Evolutionary conservation across 2,888 invertebrate species (phyloP).

Genomic region (Drosophila mayaguana): DNA sequence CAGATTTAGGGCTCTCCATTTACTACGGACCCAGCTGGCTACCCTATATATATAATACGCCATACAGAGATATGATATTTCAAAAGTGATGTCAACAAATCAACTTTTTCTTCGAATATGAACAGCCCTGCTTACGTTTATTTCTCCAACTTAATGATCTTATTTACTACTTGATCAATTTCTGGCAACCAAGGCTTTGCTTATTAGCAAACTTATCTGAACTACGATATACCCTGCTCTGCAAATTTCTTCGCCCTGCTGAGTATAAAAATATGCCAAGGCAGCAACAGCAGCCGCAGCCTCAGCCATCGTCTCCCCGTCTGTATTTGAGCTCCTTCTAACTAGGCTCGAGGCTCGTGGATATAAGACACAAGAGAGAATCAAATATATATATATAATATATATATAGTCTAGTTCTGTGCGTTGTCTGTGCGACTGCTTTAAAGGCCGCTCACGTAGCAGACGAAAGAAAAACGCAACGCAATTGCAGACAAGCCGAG

Average conservation of each 20-base stretch:
- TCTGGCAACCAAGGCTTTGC: neutral
- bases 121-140: too few relatives aligned
- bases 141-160: neutral
- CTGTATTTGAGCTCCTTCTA: slow-evolving; percentile 53
- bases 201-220: neutral
- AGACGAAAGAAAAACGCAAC: slow-evolving; percentile 51
- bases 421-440: slow-evolving; percentile 40
- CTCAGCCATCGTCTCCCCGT: slow-evolving; percentile 11
- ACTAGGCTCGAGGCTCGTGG: slow-evolving; percentile 51
- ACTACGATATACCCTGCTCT: neutral
- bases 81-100: too few relatives aligned
- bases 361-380: slow-evolving; percentile 10
- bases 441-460: slow-evolving; percentile 69
- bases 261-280: slow-evolving; percentile 58
- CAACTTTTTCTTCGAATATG: too few relatives aligned
- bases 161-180: too few relatives aligned
- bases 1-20: neutral
- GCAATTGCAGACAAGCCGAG: slow-evolving; percentile 45
- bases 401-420: slow-evolving; percentile 44
- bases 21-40: too few relatives aligned
- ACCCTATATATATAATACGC: too few relatives aligned
- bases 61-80: too few relatives aligned
- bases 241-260: neutral
- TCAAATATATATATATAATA: slow-evolving; percentile 12
- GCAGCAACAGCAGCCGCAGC: slow-evolving; percentile 33